Evolutionary conservation across 1,140 invertebrate species (phyloP).

Genomic region (Chrysomallon squamiferum): DNA sequence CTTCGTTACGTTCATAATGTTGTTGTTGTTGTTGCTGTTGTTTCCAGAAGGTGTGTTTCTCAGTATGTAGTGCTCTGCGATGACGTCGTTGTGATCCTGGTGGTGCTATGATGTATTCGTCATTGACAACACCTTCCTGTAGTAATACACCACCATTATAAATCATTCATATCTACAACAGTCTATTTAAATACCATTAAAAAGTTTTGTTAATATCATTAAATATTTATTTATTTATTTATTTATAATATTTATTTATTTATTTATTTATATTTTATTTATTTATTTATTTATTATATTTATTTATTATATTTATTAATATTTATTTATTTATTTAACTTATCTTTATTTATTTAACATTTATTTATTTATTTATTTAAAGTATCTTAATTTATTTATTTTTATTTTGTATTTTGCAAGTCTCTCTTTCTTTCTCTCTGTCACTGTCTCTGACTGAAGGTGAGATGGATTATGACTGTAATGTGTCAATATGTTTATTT

Average conservation of each 20-base stretch:
- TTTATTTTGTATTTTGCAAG: too few relatives aligned
- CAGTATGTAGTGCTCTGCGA: constrained; percentile 22
- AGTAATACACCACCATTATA: background rate
- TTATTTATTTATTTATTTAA: too few relatives aligned
- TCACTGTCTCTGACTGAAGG: too few relatives aligned
- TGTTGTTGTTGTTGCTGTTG: too few relatives aligned
- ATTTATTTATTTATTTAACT: background rate
- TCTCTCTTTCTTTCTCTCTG: too few relatives aligned
- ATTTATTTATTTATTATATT: background rate
- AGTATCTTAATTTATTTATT: too few relatives aligned
- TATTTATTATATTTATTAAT: background rate
- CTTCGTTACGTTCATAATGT: too few relatives aligned
- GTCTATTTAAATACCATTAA: background rate
- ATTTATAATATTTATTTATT: background rate
- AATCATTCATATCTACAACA: background rate
- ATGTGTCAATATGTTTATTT: too few relatives aligned
- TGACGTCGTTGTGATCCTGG: constrained; percentile 32
- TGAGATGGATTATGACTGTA: too few relatives aligned
- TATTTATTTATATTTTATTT: background rate
- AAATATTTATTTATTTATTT: background rate
- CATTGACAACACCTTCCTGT: constrained; percentile 45
- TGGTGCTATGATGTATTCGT: constrained; percentile 41
- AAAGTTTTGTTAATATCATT: background rate
- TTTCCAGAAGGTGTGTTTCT: constrained; percentile 35
- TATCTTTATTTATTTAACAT: too few relatives aligned